phyloP scores from a whole-genome alignment of 2,113 vertebrate genomes.

The Clinocottus analis region DNA sequence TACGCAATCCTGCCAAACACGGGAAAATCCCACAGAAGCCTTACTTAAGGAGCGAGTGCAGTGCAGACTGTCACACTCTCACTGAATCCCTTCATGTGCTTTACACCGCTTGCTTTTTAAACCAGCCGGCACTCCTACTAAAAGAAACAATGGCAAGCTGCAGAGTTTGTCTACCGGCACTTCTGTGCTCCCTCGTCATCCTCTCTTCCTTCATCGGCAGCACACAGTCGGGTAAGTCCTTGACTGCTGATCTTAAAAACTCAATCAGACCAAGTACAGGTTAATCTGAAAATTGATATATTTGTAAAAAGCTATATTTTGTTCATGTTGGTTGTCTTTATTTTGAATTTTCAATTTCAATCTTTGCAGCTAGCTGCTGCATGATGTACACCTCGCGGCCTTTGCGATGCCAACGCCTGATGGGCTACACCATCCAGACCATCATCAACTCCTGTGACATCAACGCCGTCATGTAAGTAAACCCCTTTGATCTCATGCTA shows the following conservation, averaged over 20 bases:
- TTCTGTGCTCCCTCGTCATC: constrained; percentile 48
- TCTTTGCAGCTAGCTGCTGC: constrained; percentile 74
- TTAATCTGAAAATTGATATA: not conserved
- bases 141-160: constrained; percentile 42
- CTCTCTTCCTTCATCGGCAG: constrained; percentile 36
- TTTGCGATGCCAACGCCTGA: constrained; percentile 34
- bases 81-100: not conserved
- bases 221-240: constrained; percentile 63
- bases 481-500: not conserved
- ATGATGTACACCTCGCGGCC: constrained; percentile 44
- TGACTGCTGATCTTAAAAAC: not conserved
- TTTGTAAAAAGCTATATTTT: not conserved
- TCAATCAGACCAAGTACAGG: not conserved
- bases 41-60: constrained; percentile 18
- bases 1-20: not conserved
- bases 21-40: constrained; percentile 4
- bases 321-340: not conserved
- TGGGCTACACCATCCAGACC: constrained; percentile 68
- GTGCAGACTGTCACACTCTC: not conserved
- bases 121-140: not conserved
- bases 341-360: not conserved
- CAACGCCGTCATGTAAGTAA: constrained; percentile 77
- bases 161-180: constrained; percentile 10
- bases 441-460: constrained; percentile 74
- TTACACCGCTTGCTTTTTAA: not conserved